Evolutionary conservation across 1,140 invertebrate genomes (phyloP), one percentile per base, ranked within the genome.

Genomic region (Zophobas morio): DNA sequence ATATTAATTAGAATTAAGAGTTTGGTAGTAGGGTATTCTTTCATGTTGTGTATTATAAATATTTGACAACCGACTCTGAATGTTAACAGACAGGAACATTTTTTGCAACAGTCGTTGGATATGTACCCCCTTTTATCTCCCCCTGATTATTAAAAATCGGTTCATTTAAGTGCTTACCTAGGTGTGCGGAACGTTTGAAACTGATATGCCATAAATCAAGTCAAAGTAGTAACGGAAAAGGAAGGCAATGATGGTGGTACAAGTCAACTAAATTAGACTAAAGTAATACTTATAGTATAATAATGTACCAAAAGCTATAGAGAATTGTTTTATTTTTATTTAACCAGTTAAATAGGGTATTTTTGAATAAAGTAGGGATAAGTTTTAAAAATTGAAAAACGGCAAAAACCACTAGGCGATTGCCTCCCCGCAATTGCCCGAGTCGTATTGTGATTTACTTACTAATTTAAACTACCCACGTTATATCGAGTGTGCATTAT

Each of bases 21-120:
- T 83, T 84, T 85, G 84, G 84, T 85, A 85, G 81, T 84, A 84
- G 83, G 84, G 84, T 82, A 83, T 83, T 83, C 70, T 83, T 79
- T 82, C 79, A 79, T 83, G 82, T 83, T 83, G 84, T 84, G 83
- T 85, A 83, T 84, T 75, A 70, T 80, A 79, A 80, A 70, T 76
- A 75, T 79, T 74, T 77, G 83, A 84, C 83, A 84, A 83, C 83
- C 78, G 77, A 81, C 78, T 84, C 83, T 84, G 84, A 84, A 84
- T 84, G 82, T 82, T 79, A 20, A 51, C 46, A 71, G 54, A 56
- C 73, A 49, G 56, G 70, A 53, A 35, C 33, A 46, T 47, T 71
- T 71, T 73, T 53, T 40, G 72, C 60, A 66, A 66, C 36, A 63
- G 33, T 63, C 57, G 57, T 63, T 63, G 37, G 32, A 63, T 63